Conservation (phyloP, 2,113 vertebrate species). For the Phoenicopterus ruber region DNA sequence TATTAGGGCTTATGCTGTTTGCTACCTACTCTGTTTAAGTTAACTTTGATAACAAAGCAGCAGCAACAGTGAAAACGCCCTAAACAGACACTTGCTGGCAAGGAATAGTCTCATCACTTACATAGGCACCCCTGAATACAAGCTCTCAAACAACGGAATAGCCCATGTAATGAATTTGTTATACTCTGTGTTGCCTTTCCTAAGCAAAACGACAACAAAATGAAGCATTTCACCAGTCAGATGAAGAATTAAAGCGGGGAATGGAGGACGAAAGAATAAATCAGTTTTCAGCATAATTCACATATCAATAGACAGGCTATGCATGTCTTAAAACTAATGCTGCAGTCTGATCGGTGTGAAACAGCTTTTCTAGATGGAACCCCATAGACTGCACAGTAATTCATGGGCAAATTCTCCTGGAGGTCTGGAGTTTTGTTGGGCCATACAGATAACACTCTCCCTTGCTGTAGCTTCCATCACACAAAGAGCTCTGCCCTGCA, state of each 20-base stretch:
- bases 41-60: neutral
- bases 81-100: neutral
- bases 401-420: neutral
- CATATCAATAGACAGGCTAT: neutral
- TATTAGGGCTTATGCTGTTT: neutral
- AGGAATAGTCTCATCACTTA: neutral
- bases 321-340: neutral
- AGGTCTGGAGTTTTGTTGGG: neutral
- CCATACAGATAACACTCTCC: neutral
- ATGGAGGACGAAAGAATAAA: neutral
- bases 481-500: neutral
- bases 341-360: neutral
- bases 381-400: neutral
- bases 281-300: neutral
- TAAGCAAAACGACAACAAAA: neutral
- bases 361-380: neutral
- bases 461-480: neutral
- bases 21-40: neutral
- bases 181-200: neutral
- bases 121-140: neutral
- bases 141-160: neutral
- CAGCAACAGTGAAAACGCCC: neutral
- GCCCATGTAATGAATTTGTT: neutral
- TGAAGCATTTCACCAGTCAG: neutral
- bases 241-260: neutral